phyloP scores from a whole-genome alignment of 2,113 vertebrate genomes.

The Silurus meridionalis region DNA sequence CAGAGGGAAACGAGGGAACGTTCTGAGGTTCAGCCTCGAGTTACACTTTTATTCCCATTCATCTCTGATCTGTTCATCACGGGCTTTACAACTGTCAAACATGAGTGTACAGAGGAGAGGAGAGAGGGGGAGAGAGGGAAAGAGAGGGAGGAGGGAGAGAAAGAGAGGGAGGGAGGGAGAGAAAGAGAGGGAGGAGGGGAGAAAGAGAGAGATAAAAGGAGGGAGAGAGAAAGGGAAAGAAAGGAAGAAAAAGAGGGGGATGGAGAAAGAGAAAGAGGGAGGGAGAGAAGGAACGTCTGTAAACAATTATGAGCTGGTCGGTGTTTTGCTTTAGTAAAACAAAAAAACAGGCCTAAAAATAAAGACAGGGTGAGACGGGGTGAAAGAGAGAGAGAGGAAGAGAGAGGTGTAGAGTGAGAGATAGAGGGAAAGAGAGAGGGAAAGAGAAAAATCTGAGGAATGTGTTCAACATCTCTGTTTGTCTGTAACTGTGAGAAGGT shows the following conservation, averaged over 20 bases:
- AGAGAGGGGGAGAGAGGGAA: neutral
- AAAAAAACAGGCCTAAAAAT: constrained; percentile 43
- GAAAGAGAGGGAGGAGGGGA: neutral
- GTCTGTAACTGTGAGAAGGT: constrained; percentile 22
- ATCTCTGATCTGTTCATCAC: neutral
- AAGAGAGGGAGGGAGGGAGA: neutral
- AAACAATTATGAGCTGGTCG: constrained; percentile 35
- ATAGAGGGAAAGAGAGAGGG: neutral
- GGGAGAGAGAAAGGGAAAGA: neutral
- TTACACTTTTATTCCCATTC: neutral
- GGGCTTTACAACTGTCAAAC: neutral
- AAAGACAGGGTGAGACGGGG: constrained; percentile 9
- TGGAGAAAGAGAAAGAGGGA: neutral
- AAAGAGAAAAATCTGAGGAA: constrained; percentile 16
- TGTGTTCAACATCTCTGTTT: constrained; percentile 18
- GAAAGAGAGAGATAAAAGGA: neutral
- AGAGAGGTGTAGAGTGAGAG: neutral
- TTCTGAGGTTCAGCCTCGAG: neutral
- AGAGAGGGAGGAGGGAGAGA: neutral
- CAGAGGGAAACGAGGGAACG: neutral
- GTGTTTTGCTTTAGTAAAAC: constrained; percentile 37
- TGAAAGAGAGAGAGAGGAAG: neutral
- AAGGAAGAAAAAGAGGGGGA: neutral
- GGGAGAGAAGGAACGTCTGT: neutral
- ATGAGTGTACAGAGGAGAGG: neutral